A percentile compares a stretch with the other conserved stretches of the same genome.
These are phyloP conservation scores for Parthenolecanium corni DNA, from an alignment of 2,888 invertebrate species.

Conservation along the genomic window DNA sequence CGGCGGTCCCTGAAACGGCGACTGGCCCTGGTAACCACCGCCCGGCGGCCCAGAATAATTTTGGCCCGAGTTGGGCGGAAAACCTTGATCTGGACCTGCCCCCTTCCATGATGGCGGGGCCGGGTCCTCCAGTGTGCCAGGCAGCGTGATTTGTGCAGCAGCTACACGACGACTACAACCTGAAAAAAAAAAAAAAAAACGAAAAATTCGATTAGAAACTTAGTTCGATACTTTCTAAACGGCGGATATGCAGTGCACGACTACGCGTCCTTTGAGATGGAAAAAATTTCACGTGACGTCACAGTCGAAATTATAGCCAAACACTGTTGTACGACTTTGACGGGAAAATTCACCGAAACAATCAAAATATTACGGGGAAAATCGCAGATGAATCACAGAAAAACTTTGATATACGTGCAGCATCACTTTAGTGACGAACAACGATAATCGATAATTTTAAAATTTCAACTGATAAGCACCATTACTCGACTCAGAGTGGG, in stretches of 20 bases:
- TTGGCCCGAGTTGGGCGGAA: slow-evolving; percentile 35
- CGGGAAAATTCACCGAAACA: too few species aligned
- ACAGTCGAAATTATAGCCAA: too few species aligned
- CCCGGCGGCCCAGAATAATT: slow-evolving; percentile 50
- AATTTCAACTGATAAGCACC: too few species aligned
- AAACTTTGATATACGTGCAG: too few species aligned
- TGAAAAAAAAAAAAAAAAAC: slow-evolving; percentile 38
- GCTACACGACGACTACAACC: slow-evolving; percentile 74
- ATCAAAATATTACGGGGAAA: too few species aligned
- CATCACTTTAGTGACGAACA: too few species aligned
- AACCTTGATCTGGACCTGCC: slow-evolving; percentile 47
- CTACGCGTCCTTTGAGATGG: too few species aligned
- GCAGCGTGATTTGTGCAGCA: slow-evolving; percentile 44
- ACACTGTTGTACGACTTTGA: too few species aligned
- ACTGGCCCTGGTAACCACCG: slow-evolving; percentile 44
- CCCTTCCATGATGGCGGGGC: slow-evolving; percentile 60
- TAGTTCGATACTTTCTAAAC: background rate
- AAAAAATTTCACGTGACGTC: too few species aligned
- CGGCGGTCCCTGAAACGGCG: slow-evolving; percentile 55
- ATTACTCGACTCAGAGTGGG: too few species aligned
- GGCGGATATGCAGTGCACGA: background rate
- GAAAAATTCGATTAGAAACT: background rate
- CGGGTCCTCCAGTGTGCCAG: slow-evolving; percentile 64
- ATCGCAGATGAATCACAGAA: too few species aligned
- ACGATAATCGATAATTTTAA: too few species aligned